Evolutionary conservation across 2,888 invertebrate species (phyloP), one percentile per base, ranked within the genome.

Genomic region (Cylloceria caligata): DNA sequence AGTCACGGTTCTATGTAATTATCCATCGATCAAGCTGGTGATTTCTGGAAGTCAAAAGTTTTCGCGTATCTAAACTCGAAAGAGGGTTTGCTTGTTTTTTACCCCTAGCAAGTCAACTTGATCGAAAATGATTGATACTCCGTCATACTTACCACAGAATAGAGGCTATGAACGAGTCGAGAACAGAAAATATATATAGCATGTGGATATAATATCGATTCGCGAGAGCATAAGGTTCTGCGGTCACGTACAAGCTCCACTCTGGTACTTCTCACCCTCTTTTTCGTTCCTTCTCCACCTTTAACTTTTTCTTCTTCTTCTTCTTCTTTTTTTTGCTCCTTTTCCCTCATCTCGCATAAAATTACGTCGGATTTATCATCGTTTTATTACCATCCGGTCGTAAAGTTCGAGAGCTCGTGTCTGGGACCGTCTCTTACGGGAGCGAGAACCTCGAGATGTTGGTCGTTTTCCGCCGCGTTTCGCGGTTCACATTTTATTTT

Each of bases 331-430:
- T 67, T 71, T 71, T 62, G 72, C 60, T 27, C 47, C 60, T 71
- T 72, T 71, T 62, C 75, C 68, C 75, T 72, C 49, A 57, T 79
- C 75, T 72, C 75, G 79, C 67, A 79, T 79, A 68, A 72, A 82
- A 79, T 79, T 79, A 82, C 79, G 65, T 47, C 16, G 72, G 79
- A 76, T 72, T 82, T 79, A 82, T 82, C 79, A 76, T 75, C 72
- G 36, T 79, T 82, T 82, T 82, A 82, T 79, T 76, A 74, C 82
- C 74, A 72, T 42, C 39, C 69, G 72, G 45, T 76, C 82, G 75
- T 82, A 79, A 82, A 82, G 68, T 79, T 82, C 47, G 68, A 74
- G 78, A 75, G 65, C 67, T 49, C 72, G 36, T 67, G 62, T 49
- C 45, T 67, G 57, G 49, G 24, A 39, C 21, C 42, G 49, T 24